These are phyloP conservation scores for Lanistes nyassanus DNA, from an alignment of 1,140 invertebrate species.

Conservation along the genomic window DNA sequence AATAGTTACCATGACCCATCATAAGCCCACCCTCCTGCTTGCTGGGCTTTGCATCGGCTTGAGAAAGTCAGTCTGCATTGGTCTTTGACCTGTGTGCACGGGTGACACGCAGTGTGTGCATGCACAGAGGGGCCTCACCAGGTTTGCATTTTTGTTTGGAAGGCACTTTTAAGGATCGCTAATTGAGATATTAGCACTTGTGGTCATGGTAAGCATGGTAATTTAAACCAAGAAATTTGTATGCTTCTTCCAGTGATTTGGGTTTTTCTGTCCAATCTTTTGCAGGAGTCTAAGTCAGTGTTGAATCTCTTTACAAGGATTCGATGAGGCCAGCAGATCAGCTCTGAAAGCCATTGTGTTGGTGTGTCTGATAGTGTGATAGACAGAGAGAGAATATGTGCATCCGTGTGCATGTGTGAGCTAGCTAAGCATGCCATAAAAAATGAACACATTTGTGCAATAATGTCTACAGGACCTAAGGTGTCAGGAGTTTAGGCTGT, in stretches of 20 bases:
- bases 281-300: constrained; percentile 93
- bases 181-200: too few relatives aligned
- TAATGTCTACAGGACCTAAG: background rate
- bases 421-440: background rate
- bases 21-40: too few relatives aligned
- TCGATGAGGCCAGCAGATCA: constrained; percentile 67
- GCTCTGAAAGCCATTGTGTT: background rate
- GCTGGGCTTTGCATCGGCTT: too few relatives aligned
- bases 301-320: constrained; percentile 95
- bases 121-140: too few relatives aligned
- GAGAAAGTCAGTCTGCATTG: too few relatives aligned
- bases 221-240: background rate
- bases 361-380: background rate
- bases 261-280: constrained; percentile 38
- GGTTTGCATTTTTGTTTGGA: too few relatives aligned
- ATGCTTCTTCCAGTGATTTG: background rate
- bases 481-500: background rate
- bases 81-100: too few relatives aligned
- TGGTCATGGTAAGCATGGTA: too few relatives aligned
- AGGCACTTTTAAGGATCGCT: too few relatives aligned
- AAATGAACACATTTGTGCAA: background rate
- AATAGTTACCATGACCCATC: too few relatives aligned
- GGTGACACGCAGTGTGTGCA: too few relatives aligned
- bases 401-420: background rate
- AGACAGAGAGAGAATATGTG: background rate